Conservation (phyloP, 35 echinoderm and acorn worm genomes). For the Eucidaris tribuloides region DNA sequence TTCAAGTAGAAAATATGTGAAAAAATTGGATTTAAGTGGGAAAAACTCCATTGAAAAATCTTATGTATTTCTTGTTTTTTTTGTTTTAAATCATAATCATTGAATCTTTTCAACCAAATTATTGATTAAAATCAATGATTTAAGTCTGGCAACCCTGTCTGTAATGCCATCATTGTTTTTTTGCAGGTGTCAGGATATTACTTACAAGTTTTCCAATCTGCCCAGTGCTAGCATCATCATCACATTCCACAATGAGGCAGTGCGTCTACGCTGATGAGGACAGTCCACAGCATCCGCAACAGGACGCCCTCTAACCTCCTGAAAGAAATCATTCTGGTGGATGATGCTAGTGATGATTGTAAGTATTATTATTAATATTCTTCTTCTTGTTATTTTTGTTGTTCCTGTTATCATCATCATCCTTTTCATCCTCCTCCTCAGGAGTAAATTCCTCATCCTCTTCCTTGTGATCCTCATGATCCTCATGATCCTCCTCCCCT, state of each 20-base stretch:
- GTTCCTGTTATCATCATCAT: neutral
- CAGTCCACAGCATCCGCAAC: constrained; percentile 85
- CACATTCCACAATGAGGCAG: constrained; percentile 93
- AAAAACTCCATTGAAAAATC: too few relatives aligned
- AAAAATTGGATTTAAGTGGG: too few relatives aligned
- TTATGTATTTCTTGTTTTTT: too few relatives aligned
- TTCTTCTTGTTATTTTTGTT: neutral
- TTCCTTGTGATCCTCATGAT: neutral
- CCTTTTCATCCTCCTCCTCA: neutral
- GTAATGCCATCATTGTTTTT: too few relatives aligned
- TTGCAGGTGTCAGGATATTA: constrained; percentile 65
- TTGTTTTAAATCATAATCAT: too few relatives aligned
- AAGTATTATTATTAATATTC: neutral
- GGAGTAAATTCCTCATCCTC: neutral
- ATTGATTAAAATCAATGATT: too few relatives aligned
- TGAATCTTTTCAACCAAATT: too few relatives aligned
- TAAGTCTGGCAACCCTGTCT: too few relatives aligned
- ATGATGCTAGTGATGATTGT: constrained; percentile 90
- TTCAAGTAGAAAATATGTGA: too few relatives aligned
- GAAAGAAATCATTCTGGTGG: constrained; percentile 72
- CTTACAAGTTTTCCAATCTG: constrained; percentile 53
- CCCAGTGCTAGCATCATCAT: constrained; percentile 80
- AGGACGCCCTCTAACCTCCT: constrained; percentile 68
- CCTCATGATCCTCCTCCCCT: neutral
- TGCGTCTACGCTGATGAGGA: constrained; percentile 86